Evolutionary conservation across 2,888 invertebrate genomes (phyloP).

Genomic region (Drosophila planitibia): DNA sequence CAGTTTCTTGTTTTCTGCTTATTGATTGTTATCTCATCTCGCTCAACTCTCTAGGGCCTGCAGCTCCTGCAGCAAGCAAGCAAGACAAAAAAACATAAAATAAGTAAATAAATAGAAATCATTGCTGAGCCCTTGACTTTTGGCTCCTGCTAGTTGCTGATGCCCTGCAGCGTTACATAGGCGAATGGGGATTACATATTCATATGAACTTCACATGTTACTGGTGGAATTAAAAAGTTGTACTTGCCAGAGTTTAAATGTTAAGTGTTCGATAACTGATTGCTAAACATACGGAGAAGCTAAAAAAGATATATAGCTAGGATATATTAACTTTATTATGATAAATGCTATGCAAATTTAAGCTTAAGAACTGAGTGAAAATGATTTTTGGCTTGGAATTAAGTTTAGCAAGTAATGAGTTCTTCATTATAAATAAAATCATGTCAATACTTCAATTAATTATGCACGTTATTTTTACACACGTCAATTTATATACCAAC

Average conservation of each 20-base stretch:
- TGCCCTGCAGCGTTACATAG: slow-evolving; percentile 21
- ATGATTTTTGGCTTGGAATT: neutral
- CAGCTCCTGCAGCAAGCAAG: slow-evolving; percentile 12
- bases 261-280: neutral
- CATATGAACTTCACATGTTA: neutral
- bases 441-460: neutral
- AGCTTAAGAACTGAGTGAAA: neutral
- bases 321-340: neutral
- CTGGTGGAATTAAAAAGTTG: neutral
- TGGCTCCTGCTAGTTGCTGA: slow-evolving; percentile 25
- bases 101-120: slow-evolving; percentile 18
- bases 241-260: neutral
- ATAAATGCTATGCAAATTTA: neutral
- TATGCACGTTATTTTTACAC: neutral
- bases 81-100: slow-evolving; percentile 17
- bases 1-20: slow-evolving; percentile 53
- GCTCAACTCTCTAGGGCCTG: slow-evolving; percentile 5
- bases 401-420: neutral
- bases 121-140: slow-evolving; percentile 48
- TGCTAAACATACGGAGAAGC: neutral
- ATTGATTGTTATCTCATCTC: slow-evolving; percentile 61
- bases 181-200: slow-evolving; percentile 15
- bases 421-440: neutral
- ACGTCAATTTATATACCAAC: neutral
- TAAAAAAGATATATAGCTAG: neutral